Base-by-base conservation (phyloP, 1,140 invertebrate species). In the Nomia melanderi region DNA sequence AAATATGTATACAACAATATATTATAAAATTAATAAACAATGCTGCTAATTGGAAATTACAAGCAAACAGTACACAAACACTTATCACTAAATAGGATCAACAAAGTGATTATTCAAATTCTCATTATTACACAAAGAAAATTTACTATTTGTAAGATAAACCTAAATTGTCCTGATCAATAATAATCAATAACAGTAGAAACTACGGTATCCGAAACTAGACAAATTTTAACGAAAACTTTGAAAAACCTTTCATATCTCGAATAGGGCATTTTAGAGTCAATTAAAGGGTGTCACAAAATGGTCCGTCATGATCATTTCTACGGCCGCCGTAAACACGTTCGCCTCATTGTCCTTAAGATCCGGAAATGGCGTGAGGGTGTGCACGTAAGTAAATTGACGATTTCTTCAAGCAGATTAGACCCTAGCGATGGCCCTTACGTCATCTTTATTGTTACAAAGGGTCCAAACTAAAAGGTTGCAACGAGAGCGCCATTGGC, bases 401-500 rank as follows among this genome's bases (percentile, higher is more conserved):
- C 66, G 20, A 60, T 65, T 50, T 11, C 39, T 31, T 25, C 47
- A 60, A 60, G 63, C 50, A 64, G 59, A 79, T 81, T 64, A 69
- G 41, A 47, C 20, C 41, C 47, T 27, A 9, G 9, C 7, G 17
- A 23, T 25, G 60, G 54, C 23, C 44, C 20, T 53, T 59, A 69
- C 72, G 27, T 29, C 7, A 20, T 70, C 27, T 57, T 74, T 60
- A 57, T 78, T 47, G 31, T 20, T 25, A 17, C 20, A 54, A 29
- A 39, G 39, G 53, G 54, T 60, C 64, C n/a, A 20, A 44, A 20
- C 54, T 76, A 71, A 72, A 79, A 71, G 71, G 66, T 41, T 72
- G 71, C 66, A 64, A 23, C 29, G 5, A 20, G 6, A 14, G 29
- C 25, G 31, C 23, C 47, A 76, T 83, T 75, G 71, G 66, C 33